Percentiles rank a stretch among this genome's conserved stretches.
Conservation (phyloP, 2,888 invertebrate species). For the Diarsia dahlii region DNA sequence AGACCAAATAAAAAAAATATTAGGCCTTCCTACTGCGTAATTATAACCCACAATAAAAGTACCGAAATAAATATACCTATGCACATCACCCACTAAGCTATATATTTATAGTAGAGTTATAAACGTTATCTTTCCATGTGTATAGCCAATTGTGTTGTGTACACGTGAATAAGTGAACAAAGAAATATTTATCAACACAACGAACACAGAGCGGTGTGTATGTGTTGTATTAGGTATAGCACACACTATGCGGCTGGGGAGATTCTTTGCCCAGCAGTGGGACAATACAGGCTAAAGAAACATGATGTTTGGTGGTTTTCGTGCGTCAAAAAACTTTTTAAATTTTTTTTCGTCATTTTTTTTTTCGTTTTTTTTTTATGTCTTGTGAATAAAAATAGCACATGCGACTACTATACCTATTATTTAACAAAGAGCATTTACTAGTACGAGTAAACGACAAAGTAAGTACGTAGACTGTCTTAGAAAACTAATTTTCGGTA, state of each 20-base stretch:
- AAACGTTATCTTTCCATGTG: slow-evolving; percentile 26
- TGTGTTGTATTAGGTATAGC: neutral
- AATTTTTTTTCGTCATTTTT: too few species aligned
- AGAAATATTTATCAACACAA: slow-evolving; percentile 47
- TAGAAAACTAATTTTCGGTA: neutral
- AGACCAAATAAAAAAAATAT: neutral
- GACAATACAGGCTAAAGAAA: too few species aligned
- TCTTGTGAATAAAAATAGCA: neutral
- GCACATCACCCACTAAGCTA: slow-evolving; percentile 1
- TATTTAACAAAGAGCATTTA: neutral
- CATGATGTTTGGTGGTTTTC: neutral
- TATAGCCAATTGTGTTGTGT: slow-evolving; percentile 27
- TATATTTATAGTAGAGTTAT: slow-evolving; percentile 26
- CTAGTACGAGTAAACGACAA: neutral
- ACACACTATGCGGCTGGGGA: slow-evolving; percentile 2
- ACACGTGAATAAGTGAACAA: slow-evolving; percentile 50
- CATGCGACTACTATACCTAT: neutral
- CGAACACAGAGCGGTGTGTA: slow-evolving; percentile 16
- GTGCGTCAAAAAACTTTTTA: neutral
- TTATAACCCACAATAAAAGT: slow-evolving; percentile 5
- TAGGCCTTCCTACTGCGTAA: neutral
- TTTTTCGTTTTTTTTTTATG: too few species aligned
- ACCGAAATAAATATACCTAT: neutral
- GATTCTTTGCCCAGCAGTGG: too few species aligned
- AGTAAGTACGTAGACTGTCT: neutral